Evolutionary conservation across 1,140 invertebrate species (phyloP).

Genomic region (Andricus grossulariae): DNA sequence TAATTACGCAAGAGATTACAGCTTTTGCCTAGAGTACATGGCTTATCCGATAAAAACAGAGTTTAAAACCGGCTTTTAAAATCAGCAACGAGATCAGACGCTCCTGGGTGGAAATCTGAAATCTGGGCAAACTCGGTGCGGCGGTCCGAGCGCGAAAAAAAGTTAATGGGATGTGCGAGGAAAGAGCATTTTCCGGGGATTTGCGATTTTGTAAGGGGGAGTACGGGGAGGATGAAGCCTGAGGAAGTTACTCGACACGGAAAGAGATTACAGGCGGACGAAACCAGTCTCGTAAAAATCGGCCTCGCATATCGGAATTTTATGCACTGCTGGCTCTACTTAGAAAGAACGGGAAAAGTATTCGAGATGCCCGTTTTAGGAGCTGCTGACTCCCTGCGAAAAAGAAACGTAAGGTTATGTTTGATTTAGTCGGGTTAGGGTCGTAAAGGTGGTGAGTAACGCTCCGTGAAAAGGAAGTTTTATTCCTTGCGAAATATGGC

Average conservation of each 20-base stretch:
- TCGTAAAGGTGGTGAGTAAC: too few relatives aligned
- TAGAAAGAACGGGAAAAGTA: background rate
- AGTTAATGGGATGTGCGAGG: constrained; percentile 44
- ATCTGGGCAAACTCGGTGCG: background rate
- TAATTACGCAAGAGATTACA: too few relatives aligned
- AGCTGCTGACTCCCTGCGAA: too few relatives aligned
- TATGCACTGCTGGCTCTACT: constrained; percentile 8
- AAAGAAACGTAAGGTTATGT: background rate
- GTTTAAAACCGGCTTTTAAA: background rate
- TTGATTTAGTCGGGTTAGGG: background rate
- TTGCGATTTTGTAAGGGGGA: constrained; percentile 36
- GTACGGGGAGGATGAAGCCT: background rate
- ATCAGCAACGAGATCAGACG: background rate
- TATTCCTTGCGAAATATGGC: too few relatives aligned
- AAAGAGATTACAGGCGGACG: constrained; percentile 23
- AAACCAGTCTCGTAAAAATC: constrained; percentile 34
- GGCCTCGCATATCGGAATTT: constrained; percentile 38
- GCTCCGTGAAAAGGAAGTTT: too few relatives aligned
- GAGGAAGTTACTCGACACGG: constrained; percentile 41
- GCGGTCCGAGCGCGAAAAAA: constrained; percentile 28
- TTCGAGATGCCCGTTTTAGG: background rate
- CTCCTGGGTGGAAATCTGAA: background rate
- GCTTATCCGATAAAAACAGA: too few relatives aligned
- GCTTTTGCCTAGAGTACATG: too few relatives aligned
- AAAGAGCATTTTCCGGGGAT: constrained; percentile 44